Evolutionary conservation across 2,113 vertebrate species (phyloP).

Genomic region (Passerina amoena): DNA sequence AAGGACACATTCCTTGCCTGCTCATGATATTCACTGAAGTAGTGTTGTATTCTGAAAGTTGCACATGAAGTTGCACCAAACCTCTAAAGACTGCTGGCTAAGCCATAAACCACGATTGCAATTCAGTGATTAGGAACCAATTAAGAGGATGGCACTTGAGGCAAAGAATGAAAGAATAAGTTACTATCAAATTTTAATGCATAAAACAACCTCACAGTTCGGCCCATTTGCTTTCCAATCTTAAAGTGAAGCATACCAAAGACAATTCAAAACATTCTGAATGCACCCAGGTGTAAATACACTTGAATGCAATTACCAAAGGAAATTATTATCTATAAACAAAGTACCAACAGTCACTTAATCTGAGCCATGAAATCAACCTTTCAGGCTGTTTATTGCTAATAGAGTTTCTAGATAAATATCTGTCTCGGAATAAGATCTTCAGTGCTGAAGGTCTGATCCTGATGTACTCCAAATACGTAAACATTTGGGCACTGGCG

Average conservation of each 20-base stretch:
- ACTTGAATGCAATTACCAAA: background rate
- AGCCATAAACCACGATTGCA: constrained; percentile 10
- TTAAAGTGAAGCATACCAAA: background rate
- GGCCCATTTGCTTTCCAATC: background rate
- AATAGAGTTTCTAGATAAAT: background rate
- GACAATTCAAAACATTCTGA: constrained; percentile 18
- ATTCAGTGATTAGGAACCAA: constrained; percentile 21
- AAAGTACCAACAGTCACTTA: background rate
- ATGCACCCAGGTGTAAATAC: constrained; percentile 31
- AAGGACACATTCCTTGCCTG: background rate
- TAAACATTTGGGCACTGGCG: background rate
- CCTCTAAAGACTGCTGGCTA: constrained; percentile 9
- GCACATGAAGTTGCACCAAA: background rate
- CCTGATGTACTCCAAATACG: background rate
- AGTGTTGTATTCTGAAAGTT: background rate
- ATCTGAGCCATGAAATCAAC: constrained; percentile 5
- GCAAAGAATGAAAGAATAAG: constrained; percentile 13
- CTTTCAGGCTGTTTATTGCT: background rate
- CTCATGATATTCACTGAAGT: background rate
- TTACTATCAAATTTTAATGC: background rate
- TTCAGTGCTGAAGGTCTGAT: background rate
- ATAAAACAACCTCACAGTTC: background rate
- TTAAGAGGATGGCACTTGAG: background rate
- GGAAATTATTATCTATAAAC: background rate
- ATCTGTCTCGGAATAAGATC: background rate